Evolutionary conservation across 2,797 vertebrate species (phyloP).

Genomic region (Myotis findleyi): DNA sequence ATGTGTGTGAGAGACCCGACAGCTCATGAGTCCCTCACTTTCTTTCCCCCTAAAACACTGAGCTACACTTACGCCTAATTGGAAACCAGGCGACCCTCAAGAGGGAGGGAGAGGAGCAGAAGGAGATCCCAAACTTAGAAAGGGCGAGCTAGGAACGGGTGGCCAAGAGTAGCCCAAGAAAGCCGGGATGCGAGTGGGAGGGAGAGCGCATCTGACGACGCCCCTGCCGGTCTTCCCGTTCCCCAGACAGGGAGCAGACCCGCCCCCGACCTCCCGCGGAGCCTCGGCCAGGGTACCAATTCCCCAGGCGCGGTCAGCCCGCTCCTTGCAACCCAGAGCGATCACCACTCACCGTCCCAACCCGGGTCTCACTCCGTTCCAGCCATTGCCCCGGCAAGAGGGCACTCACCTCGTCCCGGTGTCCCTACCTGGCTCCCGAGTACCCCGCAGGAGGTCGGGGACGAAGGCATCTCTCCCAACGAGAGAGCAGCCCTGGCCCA

Average conservation of each 20-base stretch:
- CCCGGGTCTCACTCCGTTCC: not conserved
- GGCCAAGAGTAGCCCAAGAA: conserved; percentile 20
- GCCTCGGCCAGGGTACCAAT: conserved; percentile 73
- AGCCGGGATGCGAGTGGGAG: conserved; percentile 5
- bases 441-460: not conserved
- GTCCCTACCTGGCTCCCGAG: conserved; percentile 66
- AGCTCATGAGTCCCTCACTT: not conserved
- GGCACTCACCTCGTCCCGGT: conserved; percentile 59
- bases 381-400: not conserved
- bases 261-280: conserved; percentile 77
- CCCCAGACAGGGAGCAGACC: conserved; percentile 61
- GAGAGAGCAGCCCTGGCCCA: conserved; percentile 2
- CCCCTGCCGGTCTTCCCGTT: conserved; percentile 21
- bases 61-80: not conserved
- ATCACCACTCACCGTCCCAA: not conserved
- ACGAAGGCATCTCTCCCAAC: not conserved
- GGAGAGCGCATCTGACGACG: not conserved
- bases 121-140: not conserved
- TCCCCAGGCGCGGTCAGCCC: conserved; percentile 57
- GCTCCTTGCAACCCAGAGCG: not conserved
- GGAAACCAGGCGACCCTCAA: conserved; percentile 34
- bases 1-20: not conserved
- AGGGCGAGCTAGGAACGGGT: not conserved
- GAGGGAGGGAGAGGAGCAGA: not conserved
- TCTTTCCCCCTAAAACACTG: not conserved